Evolutionary conservation across 2,113 vertebrate genomes (phyloP), one percentile per base, ranked within the genome.

Genomic region (Melanerpes aurifrons): DNA sequence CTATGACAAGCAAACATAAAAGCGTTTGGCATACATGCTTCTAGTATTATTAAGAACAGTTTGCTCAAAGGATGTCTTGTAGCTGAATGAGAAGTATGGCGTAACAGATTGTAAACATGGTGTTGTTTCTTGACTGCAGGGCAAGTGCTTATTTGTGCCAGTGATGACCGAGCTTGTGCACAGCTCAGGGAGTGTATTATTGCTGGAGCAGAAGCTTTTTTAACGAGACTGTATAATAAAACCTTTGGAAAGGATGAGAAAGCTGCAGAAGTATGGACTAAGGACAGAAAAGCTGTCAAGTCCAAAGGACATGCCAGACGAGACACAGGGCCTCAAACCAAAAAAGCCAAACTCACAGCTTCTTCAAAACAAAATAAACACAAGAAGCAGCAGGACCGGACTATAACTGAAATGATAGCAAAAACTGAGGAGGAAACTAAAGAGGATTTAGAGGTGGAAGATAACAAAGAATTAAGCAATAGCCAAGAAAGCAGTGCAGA

Each of bases 81-180:
- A 43, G 59, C 74, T 86, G 81, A 40, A 6, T 40, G 25, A 80
- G 64, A 47, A 24, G 37, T 35, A 22, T 57, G 58, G 43, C 12
- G 1, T 37, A 69, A 48, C 80, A 28, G 53, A 56, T 77, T 56
- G 70, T 77, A 83, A 92, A 74, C 26, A 5, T 57, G 20, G 18
- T 7, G 0, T 17, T 75, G 25, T 94, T 89, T 94, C 87, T 68
- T 84, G 40, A 29, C 91, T 94, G 59, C 96, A 99, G 99, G 99
- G 70, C 98, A 97, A 29, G 98, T 99, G 37, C 96, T 99, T 58
- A 99, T 99, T 86, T 99, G 99, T 91, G 99, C 99, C 82, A 99
- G 98, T 8, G 99, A 99, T 24, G 99, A 99, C 97, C 97, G 98
- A 64, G 99, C 99, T 0, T 99, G 99, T 74, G 98, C 98, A n/a